Evolutionary conservation across 2,797 vertebrate genomes (phyloP).

Genomic region (Clamator glandarius): DNA sequence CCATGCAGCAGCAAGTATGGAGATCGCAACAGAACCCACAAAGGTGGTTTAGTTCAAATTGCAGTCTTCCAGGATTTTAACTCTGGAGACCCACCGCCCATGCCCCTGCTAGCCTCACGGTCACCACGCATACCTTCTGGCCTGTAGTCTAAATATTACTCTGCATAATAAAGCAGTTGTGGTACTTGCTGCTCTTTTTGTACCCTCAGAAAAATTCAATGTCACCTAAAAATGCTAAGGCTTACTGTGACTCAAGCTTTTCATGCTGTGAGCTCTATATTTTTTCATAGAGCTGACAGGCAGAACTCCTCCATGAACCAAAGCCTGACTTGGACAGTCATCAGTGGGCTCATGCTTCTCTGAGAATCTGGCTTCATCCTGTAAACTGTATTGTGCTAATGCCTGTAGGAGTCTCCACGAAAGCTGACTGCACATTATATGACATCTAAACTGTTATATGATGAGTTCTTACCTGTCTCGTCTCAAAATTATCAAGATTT

Average conservation of each 20-base stretch:
- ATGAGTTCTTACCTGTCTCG: background rate
- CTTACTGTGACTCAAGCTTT: background rate
- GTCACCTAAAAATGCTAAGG: background rate
- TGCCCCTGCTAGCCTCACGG: background rate
- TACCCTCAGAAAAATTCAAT: background rate
- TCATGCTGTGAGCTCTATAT: background rate
- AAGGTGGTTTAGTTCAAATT: background rate
- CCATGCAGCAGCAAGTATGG: fast-evolving
- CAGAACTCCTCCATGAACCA: background rate
- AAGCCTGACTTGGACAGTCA: background rate
- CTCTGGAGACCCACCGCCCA: background rate
- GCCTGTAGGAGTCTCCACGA: background rate
- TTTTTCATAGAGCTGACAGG: background rate
- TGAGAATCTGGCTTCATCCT: background rate
- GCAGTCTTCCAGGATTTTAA: background rate
- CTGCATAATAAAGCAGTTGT: fast-evolving
- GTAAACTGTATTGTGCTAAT: background rate
- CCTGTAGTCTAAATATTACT: background rate
- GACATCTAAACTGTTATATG: background rate
- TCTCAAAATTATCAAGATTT: background rate
- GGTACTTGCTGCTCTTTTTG: background rate
- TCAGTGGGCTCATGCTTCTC: background rate
- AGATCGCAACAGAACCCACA: background rate
- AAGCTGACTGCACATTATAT: background rate
- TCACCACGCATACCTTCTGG: fast-evolving